These are phyloP conservation scores for Antheraea pernyi DNA, from an alignment of 1,140 invertebrate species.

Conservation along the genomic window DNA sequence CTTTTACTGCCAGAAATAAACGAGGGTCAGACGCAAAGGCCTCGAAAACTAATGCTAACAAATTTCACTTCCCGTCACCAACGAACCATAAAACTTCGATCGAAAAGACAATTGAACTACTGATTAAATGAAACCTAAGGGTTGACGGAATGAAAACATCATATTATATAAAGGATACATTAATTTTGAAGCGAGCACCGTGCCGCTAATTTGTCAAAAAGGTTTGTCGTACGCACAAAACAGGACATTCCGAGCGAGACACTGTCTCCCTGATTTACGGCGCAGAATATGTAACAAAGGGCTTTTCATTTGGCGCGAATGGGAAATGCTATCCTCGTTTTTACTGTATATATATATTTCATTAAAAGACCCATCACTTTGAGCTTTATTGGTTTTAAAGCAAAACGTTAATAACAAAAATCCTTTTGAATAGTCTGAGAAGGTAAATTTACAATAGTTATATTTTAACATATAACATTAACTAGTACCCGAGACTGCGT, in stretches of 20 bases:
- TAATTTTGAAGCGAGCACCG: neutral
- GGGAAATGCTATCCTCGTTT: neutral
- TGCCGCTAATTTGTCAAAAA: conserved; percentile 28
- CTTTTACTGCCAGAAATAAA: no score
- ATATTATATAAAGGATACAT: neutral
- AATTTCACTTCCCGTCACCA: neutral
- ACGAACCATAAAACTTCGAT: neutral
- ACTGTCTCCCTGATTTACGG: conserved; percentile 13
- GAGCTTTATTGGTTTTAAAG: no score
- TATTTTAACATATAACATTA: no score
- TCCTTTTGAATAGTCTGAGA: no score
- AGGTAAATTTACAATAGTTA: no score
- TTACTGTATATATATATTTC: neutral
- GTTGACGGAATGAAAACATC: neutral
- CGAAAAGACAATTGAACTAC: neutral
- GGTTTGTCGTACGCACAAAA: conserved; percentile 12
- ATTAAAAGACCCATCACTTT: no score
- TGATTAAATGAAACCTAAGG: neutral
- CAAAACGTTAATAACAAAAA: no score
- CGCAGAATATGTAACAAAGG: conserved; percentile 4
- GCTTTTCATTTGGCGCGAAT: conserved; percentile 3
- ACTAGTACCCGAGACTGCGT: no score
- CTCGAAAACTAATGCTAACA: neutral
- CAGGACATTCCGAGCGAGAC: neutral
- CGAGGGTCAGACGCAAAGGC: no score